These are phyloP conservation scores for Coryphaenoides rupestris DNA, from an alignment of 2,113 vertebrate species.

Conservation along the genomic window DNA sequence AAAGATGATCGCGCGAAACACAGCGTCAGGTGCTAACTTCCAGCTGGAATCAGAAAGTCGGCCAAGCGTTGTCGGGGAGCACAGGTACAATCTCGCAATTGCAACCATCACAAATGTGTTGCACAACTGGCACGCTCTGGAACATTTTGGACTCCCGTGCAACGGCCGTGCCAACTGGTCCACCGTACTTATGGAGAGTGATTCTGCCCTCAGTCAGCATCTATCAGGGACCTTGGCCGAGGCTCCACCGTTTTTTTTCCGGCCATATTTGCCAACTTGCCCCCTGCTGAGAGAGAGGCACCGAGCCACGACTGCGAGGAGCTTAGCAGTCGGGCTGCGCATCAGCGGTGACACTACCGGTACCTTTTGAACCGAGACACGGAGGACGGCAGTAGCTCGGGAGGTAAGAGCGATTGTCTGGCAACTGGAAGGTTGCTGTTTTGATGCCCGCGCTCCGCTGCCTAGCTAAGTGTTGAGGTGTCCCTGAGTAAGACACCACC, in stretches of 20 bases:
- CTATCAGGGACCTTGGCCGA: constrained; percentile 64
- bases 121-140: constrained; percentile 14
- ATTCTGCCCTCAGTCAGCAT: constrained; percentile 63
- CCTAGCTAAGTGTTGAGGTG: too few species aligned
- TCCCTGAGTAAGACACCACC: too few species aligned
- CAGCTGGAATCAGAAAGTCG: not conserved
- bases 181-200: constrained; percentile 65
- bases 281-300: constrained; percentile 41
- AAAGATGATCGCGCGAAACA: constrained; percentile 9
- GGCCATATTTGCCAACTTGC: constrained; percentile 41
- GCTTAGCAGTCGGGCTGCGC: not conserved
- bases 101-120: constrained; percentile 12
- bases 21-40: not conserved
- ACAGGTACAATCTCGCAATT: not conserved
- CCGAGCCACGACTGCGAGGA: constrained; percentile 33
- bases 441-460: too few species aligned
- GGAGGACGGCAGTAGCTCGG: too few species aligned
- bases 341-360: too few species aligned
- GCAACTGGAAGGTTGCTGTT: too few species aligned
- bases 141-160: constrained; percentile 23
- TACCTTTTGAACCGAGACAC: too few species aligned
- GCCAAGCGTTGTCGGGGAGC: not conserved
- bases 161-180: constrained; percentile 39
- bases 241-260: constrained; percentile 33
- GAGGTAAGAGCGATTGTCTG: too few species aligned